Evolutionary conservation across 1,140 invertebrate species (phyloP), one percentile per base, ranked within the genome.

Genomic region (Bombus picipes): DNA sequence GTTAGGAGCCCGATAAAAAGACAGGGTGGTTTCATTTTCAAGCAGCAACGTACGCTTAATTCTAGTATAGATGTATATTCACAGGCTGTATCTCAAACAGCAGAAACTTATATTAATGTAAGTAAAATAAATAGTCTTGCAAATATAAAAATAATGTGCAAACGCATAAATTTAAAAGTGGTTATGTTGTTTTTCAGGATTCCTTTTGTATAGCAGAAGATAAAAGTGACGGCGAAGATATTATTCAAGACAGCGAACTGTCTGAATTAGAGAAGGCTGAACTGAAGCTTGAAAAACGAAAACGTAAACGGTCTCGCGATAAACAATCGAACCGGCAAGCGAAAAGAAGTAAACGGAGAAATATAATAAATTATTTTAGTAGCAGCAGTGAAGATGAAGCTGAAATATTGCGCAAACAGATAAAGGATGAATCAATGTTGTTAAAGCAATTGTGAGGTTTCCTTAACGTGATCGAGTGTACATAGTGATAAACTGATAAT

Each of bases 91-190:
- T 57, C 89, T 0, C 87, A 92, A 37, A 75, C 68, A 10, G 13
- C 91, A 8, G 90, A 94, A 47, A 78, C 90, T 18, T 95, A 95
- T 85, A 2, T 94, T 57, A 82, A 94, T 68, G 94, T 95, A 92
- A 92, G 92, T 91, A 32, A 28, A 28, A 43, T 53, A 28, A 28
- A 43, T 47, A 4, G 41, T 32, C 10, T 0, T 3, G 28, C 3
- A 15, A 34, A 15, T 37, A 37, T 53, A 34, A 70, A 18, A 18
- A 53, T 22, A 53, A 53, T 2, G 47, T 53, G 18, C 6, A 53
- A 53, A 53, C 3, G 15, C 2, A 25, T 25, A 0, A 22, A 25
- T 79, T 62, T 28, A n/a, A 80, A 13, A 13, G 32, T 41, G 39
- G 2, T 10, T 1, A 15, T 8, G 34, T 66, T 76, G 39, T n/a